Evolutionary conservation across 2,888 invertebrate genomes (phyloP), one percentile per base, ranked within the genome.

Genomic region (Lithophane ornitopus): DNA sequence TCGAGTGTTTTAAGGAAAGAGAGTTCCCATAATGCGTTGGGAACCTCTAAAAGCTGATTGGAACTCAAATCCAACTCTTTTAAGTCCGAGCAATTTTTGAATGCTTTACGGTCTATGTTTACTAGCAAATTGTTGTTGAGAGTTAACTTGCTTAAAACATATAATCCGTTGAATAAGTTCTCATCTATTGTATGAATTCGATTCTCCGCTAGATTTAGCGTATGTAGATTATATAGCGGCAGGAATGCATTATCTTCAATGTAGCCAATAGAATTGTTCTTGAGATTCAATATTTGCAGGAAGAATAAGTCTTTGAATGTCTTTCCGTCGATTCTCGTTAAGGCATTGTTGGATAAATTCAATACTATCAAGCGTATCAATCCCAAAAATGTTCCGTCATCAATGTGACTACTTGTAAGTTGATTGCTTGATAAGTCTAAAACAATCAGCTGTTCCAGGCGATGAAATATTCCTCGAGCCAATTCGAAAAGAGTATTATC

Each of bases 61-160:
- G 98, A 98, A 93, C 98, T 98, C 80, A 99, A 95, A 93, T 99
- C 99, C 71, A 99, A 96, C 92, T 99, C 99, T 94, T 98, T 98
- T 63, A 99, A 96, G 89, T 98, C 98, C 3, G 98, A 98, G 92
- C 98, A 99, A 93, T 99, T 99, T 91, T 98, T 98, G 90, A 99
- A 98, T 26, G 98, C 98, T 92, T 98, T 97, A 58, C 97, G 95
- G 92, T 98, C 98, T 82, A 98, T 97, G 90, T 97, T 98, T 86
- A 98, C 97, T 77, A 99, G 97, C 87, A 98, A 97, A 95, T 99
- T 99, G 91, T 98, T 98, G 92, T 98, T 98, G 54, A 99, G 96
- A 65, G 98, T 98, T 76, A 99, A 97, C 93, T 98, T 98, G 89
- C 98, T 98, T 52, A 99, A 95, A 76, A 98, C 98, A 94, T 98